Conservation (phyloP, 2,113 vertebrate species). For the Etia nguti region DNA sequence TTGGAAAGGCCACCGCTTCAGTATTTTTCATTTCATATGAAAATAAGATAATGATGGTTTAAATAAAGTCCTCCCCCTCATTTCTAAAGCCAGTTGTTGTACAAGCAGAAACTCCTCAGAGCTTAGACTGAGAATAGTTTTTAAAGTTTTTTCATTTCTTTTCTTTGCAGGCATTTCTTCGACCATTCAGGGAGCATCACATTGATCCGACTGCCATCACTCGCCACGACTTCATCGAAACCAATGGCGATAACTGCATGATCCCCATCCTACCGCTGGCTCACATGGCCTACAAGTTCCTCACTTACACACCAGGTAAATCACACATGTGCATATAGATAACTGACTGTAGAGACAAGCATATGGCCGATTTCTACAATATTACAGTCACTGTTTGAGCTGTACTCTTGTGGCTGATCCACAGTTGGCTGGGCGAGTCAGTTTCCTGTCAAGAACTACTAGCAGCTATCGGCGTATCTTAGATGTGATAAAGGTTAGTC, state of each 20-base stretch:
- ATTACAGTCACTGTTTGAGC: neutral
- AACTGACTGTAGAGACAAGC: rapidly evolving
- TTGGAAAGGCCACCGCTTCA: neutral
- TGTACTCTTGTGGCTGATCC: neutral
- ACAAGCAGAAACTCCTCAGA: neutral
- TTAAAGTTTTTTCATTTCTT: neutral
- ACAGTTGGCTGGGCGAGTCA: neutral
- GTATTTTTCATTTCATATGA: neutral
- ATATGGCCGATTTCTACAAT: neutral
- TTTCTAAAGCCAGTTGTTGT: neutral
- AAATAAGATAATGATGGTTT: neutral
- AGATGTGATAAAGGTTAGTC: neutral
- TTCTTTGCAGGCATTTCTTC: conserved; percentile 70
- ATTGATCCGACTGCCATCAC: conserved; percentile 79
- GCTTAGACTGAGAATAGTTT: neutral
- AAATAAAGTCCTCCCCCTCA: neutral
- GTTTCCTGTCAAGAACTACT: neutral
- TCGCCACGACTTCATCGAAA: conserved; percentile 77
- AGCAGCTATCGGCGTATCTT: neutral
- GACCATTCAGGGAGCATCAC: conserved; percentile 77
- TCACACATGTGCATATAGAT: neutral
- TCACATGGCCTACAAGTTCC: conserved; percentile 74
- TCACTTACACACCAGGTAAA: conserved; percentile 69
- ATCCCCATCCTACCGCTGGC: conserved; percentile 74
- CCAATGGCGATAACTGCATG: conserved; percentile 80